Evolutionary conservation across 2,888 invertebrate species (phyloP).

Genomic region (Limnephilus rhombicus): DNA sequence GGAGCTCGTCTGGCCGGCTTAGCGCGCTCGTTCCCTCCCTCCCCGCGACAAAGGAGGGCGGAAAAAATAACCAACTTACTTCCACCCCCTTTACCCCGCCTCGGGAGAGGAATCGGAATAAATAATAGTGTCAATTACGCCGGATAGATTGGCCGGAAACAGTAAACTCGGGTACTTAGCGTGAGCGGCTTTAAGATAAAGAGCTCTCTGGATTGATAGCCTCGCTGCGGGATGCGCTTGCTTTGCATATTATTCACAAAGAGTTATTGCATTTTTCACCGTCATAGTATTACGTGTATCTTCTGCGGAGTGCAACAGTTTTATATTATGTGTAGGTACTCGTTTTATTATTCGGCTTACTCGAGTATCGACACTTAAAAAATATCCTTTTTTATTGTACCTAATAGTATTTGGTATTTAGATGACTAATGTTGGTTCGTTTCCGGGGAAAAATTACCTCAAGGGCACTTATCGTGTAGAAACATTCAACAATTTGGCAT

Average conservation of each 20-base stretch:
- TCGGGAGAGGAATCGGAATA: slow-evolving; percentile 53
- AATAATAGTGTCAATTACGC: slow-evolving; percentile 65
- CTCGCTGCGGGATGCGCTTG: not conserved
- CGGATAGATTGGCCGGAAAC: slow-evolving; percentile 50
- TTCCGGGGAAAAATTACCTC: no score
- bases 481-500: no score
- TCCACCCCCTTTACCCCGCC: slow-evolving; percentile 34
- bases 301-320: not conserved
- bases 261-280: not conserved
- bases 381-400: no score
- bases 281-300: not conserved
- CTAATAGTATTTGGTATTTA: no score
- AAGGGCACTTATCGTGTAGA: no score
- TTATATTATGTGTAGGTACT: not conserved
- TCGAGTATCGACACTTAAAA: not conserved
- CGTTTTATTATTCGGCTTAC: not conserved
- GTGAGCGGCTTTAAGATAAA: slow-evolving; percentile 13
- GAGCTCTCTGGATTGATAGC: slow-evolving; percentile 33
- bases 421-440: no score
- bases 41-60: slow-evolving; percentile 20
- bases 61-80: slow-evolving; percentile 47
- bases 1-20: slow-evolving; percentile 42
- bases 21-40: slow-evolving; percentile 50
- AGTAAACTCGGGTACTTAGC: slow-evolving; percentile 11
- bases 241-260: slow-evolving; percentile 20